Evolutionary conservation across 2,888 invertebrate species (phyloP), one percentile per base, ranked within the genome.

Genomic region (Tuberolachnus salignus): DNA sequence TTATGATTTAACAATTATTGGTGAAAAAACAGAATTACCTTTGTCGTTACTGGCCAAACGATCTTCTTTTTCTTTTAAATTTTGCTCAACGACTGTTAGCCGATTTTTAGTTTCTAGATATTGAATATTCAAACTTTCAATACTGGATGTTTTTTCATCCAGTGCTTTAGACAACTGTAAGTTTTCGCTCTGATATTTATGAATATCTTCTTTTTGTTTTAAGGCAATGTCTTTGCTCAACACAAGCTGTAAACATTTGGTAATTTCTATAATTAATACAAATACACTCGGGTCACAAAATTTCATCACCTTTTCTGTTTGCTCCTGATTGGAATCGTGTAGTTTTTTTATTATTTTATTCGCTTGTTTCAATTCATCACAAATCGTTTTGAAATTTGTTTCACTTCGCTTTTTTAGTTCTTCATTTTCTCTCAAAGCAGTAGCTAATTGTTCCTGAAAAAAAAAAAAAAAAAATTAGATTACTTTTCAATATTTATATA

Each of bases 271-370:
- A 23, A n/a, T 46, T 10, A 23, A 4, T 1, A 55, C 26, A 23
- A 46, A 1, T 51, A 23, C 8, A 46, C 10, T 14, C 13, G 0
- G 0, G 42, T 6, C 9, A 51, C 26, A 10, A 44, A 75, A 49
- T 75, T 66, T 3, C 66, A 46, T 23, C 51, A 69, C 78, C 55
- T 78, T 78, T n/a, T 67, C 57, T 16, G 69, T 51, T 9, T 78
- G 67, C 10, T 78, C 78, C 3, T 69, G 67, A 59, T 78, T 78
- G 21, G 78, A 78, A 49, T 78, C 78, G 8, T 78, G 78, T 42
- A 78, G 34, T 61, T 78, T 78, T 78, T 78, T 78, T 3, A 78
- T 78, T 59, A 78, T 78, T 78, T 69, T 78, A 78, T 78, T 78
- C 42, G 78, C 78, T 69, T 69, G 67, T 69, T 78, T 78, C 10